Conservation (phyloP, 2,888 invertebrate species). For the Stictocephala bisonia region DNA sequence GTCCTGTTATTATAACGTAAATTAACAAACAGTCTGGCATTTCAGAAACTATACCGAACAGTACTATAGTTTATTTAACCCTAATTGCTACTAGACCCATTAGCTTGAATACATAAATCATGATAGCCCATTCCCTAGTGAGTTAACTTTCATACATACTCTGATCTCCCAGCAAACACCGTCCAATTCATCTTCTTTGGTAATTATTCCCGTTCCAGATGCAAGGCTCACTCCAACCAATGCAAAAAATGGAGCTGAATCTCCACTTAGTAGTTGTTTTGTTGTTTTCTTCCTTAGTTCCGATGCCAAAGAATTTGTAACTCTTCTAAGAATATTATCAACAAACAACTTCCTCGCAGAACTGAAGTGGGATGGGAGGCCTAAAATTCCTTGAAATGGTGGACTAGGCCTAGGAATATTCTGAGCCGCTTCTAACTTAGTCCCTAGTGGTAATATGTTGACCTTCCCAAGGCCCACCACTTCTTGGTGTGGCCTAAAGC, state of each 20-base stretch:
- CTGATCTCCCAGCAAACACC: constrained; percentile 83
- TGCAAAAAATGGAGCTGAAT: constrained; percentile 78
- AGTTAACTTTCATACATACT: too few relatives aligned
- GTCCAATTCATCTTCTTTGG: constrained; percentile 81
- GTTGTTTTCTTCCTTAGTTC: constrained; percentile 53
- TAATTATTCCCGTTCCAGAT: constrained; percentile 77
- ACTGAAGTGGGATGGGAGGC: constrained; percentile 58
- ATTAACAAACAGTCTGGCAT: too few relatives aligned
- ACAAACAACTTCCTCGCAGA: constrained; percentile 75
- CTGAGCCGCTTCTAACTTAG: constrained; percentile 46
- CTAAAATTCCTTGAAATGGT: constrained; percentile 57
- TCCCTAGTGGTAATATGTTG: constrained; percentile 55
- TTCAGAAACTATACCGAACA: too few relatives aligned
- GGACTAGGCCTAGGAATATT: constrained; percentile 45
- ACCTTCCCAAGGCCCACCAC: constrained; percentile 56
- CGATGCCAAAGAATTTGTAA: constrained; percentile 74
- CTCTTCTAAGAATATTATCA: constrained; percentile 76
- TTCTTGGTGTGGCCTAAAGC: constrained; percentile 60
- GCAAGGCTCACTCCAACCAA: constrained; percentile 79
- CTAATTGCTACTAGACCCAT: too few relatives aligned
- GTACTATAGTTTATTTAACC: too few relatives aligned
- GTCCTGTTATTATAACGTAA: too few relatives aligned
- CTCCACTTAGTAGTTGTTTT: constrained; percentile 53
- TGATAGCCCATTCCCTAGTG: too few relatives aligned
- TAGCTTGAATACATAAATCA: too few relatives aligned